Base-by-base conservation (phyloP, 2,797 vertebrate genomes). In the Calcarius lapponicus region DNA sequence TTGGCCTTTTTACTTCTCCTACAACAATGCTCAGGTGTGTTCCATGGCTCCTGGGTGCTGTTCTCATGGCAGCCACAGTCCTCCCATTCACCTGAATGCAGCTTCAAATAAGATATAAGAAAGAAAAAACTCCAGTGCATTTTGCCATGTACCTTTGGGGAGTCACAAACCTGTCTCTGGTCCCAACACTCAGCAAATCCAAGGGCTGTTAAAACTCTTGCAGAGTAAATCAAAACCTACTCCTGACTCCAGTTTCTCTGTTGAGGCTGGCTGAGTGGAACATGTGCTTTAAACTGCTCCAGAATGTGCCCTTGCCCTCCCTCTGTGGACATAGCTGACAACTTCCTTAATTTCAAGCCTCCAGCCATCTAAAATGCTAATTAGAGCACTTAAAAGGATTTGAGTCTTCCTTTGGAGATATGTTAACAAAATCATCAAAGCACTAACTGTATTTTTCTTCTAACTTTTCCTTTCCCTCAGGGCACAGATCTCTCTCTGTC, bases 401-500 rank as follows among this genome's bases (percentile, higher is more conserved):
- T 8, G 34, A 61, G 24, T 31, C 43, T 88, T 72, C 80, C 91
- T 93, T 90, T 86, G 66, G 88, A 93, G 92, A 81, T 86, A 81
- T 0, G 19, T 83, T 94, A 92, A 93, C 62, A 88, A 93, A 93
- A 86, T 65, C 83, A 86, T 89, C 80, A 91, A 91, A 88, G 92
- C 32, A 32, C n/a, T 64, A 48, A 65, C n/a, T 69, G 12, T 62
- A n/a, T 70, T 92, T 90, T 70, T 50, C 34, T 86, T 64, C 18
- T 34, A 42, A 70, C 47, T 80, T 91, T 42, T 53, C 7, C 71
- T 92, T n/a, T 45, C 58, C 85, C 71, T 40, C 96, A 98, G 98
- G 98, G 98, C 34, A 96, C 97, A 84, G 98, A 98, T 96, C 97
- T 98, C 86, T 97, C 98, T 71, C 96, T 96, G 2, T 85, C 38